Percentiles rank a stretch among this genome's conserved stretches.
These are phyloP conservation scores for Orbicella faveolata DNA, from an alignment of 64 coral and sea anemone genomes.

Conservation along the genomic window DNA sequence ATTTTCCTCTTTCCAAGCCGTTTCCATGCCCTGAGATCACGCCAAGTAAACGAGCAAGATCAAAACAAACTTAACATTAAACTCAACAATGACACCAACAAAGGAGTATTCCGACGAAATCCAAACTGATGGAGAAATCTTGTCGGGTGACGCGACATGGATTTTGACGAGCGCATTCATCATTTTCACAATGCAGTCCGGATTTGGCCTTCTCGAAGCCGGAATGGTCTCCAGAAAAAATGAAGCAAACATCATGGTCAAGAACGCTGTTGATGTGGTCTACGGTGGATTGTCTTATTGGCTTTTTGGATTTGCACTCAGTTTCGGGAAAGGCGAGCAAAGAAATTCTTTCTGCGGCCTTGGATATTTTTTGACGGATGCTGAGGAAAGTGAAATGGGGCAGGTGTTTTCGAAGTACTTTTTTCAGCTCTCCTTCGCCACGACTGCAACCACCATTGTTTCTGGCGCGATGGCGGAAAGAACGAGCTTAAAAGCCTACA, in stretches of 20 bases:
- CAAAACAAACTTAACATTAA: background rate
- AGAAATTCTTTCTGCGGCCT: slow-evolving; percentile 41
- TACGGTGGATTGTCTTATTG: slow-evolving; percentile 62
- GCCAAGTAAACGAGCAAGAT: background rate
- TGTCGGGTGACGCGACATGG: slow-evolving; percentile 54
- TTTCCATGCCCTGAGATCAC: too few relatives aligned
- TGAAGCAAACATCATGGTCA: slow-evolving; percentile 72
- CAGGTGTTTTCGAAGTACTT: slow-evolving; percentile 53
- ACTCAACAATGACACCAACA: background rate
- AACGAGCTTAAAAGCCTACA: slow-evolving; percentile 46
- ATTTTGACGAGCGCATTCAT: slow-evolving; percentile 59
- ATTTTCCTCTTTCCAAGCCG: too few relatives aligned
- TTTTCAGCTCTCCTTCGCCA: slow-evolving; percentile 66
- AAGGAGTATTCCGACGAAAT: background rate
- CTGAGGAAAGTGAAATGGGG: slow-evolving; percentile 51
- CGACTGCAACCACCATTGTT: slow-evolving; percentile 66
- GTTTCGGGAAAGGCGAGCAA: slow-evolving; percentile 12
- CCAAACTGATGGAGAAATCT: background rate
- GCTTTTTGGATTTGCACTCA: slow-evolving; percentile 60
- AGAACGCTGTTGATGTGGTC: slow-evolving; percentile 59
- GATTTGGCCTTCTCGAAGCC: slow-evolving; percentile 65
- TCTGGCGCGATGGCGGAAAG: slow-evolving; percentile 69
- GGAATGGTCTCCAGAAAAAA: slow-evolving; percentile 70
- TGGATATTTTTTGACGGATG: slow-evolving; percentile 64
- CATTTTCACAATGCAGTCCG: slow-evolving; percentile 72